Base-by-base conservation (phyloP, 2,113 vertebrate species). In the Tetraodon nigroviridis region DNA sequence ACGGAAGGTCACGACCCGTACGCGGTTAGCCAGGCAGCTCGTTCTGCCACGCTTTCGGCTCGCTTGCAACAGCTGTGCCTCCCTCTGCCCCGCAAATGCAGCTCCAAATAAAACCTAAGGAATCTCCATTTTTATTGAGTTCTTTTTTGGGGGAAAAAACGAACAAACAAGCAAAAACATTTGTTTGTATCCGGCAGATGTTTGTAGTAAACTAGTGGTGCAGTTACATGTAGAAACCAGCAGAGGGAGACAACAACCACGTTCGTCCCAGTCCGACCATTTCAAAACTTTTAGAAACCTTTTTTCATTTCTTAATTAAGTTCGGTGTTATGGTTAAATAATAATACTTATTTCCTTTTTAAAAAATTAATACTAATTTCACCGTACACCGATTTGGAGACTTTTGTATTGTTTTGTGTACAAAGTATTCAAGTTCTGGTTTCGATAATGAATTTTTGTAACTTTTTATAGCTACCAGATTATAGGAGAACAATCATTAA, bases 61-160 rank as follows among this genome's bases (percentile, higher is more conserved):
- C 84, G 87, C 16, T 55, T 89, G 17, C 73, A 70, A 12, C 80
- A 90, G 58, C 89, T 90, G 10, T 75, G 82, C 50, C 51, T 79
- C 6, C 89, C 89, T 12, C 73, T 88, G 61, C 73, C 84, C 15
- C 86, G 81, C 17, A 90, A 89, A 69, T 87, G 83, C 57, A 59
- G 15, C 64, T 69, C 70, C 4, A 68, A 61, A 46, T 64, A 46
- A 13, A 15, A 45, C 4, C 2, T 16, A 45, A 32, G 12, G 11
- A 37, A 12, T 8, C 1, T 12, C 32, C 7, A 12, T 37, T 37
- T 12, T 37, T 10, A 1, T 37, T 11, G 1, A 37, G 7, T 12
- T 37, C 1, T 37, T 11, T 8, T 37, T 11, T 37, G n/a, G n/a
- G n/a, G n/a, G n/a, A n/a, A n/a, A n/a, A n/a, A n/a, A n/a, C n/a